Conservation (phyloP, 92 coral and sea anemone species). For the Phenganax marumi region DNA sequence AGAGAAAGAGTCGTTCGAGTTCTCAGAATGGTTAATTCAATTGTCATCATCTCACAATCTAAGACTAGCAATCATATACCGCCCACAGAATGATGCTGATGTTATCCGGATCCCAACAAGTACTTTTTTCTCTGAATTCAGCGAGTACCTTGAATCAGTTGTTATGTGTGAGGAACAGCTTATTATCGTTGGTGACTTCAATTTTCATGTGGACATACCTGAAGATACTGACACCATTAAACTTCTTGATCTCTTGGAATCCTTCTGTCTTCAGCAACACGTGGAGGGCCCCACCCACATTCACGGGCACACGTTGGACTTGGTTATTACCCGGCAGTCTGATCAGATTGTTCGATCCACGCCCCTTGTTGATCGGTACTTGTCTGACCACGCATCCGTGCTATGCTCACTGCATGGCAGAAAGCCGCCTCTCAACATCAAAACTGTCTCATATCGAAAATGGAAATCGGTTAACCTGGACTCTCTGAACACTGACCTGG, state of each 20-base stretch:
- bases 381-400: constrained; percentile 56
- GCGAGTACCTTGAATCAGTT: constrained; percentile 43
- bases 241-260: constrained; percentile 45
- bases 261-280: constrained; percentile 43
- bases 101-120: constrained; percentile 23
- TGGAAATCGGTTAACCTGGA: constrained; percentile 47
- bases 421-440: constrained; percentile 38
- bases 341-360: not conserved
- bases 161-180: constrained; percentile 50
- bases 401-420: constrained; percentile 18
- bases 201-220: constrained; percentile 39
- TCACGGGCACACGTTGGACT: constrained; percentile 43
- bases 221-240: constrained; percentile 41
- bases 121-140: constrained; percentile 47
- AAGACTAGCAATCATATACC: constrained; percentile 48
- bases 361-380: constrained; percentile 42
- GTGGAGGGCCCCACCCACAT: constrained; percentile 48
- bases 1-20: constrained; percentile 56
- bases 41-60: constrained; percentile 41
- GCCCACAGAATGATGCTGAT: constrained; percentile 38
- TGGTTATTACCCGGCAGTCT: constrained; percentile 44
- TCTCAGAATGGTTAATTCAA: constrained; percentile 55
- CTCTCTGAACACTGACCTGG: constrained; percentile 32
- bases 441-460: constrained; percentile 43
- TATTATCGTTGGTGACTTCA: constrained; percentile 46